Evolutionary conservation across 1,140 invertebrate genomes (phyloP).

Genomic region (Elymnias hypermnestra): DNA sequence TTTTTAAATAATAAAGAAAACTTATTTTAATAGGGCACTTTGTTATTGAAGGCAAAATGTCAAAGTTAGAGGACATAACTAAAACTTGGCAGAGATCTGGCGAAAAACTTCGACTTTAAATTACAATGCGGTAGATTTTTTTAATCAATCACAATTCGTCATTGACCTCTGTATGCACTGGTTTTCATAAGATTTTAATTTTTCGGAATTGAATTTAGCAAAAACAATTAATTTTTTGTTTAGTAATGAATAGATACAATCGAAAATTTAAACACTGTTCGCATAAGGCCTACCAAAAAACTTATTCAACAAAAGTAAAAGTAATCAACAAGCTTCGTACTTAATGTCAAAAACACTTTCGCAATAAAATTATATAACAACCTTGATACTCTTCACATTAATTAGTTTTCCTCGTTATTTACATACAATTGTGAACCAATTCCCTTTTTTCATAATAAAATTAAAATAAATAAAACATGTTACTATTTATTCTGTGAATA

Average conservation of each 20-base stretch:
- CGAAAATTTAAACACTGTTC: constrained; percentile 6
- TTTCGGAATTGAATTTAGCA: too few relatives aligned
- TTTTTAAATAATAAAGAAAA: too few relatives aligned
- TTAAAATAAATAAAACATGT: constrained; percentile 41
- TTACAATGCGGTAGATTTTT: constrained; percentile 5
- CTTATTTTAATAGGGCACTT: too few relatives aligned
- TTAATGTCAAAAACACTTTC: constrained; percentile 43
- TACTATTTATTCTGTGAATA: constrained; percentile 32
- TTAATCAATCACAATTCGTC: constrained; percentile 30
- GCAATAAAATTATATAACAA: constrained; percentile 41
- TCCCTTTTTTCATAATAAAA: constrained; percentile 29
- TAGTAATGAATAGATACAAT: not conserved
- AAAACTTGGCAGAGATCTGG: constrained; percentile 10
- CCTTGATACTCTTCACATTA: constrained; percentile 18
- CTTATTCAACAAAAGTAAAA: constrained; percentile 39
- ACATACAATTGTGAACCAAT: constrained; percentile 25
- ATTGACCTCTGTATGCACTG: constrained; percentile 33
- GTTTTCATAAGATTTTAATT: not conserved
- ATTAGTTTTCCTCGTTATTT: constrained; percentile 19
- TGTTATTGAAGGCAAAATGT: constrained; percentile 6
- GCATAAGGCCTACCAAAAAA: constrained; percentile 21
- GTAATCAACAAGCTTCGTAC: constrained; percentile 36
- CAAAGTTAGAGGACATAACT: not conserved
- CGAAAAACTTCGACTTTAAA: constrained; percentile 7
- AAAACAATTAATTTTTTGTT: not conserved